Evolutionary conservation across 2,113 vertebrate species (phyloP).

Genomic region (Percina caprodes): DNA sequence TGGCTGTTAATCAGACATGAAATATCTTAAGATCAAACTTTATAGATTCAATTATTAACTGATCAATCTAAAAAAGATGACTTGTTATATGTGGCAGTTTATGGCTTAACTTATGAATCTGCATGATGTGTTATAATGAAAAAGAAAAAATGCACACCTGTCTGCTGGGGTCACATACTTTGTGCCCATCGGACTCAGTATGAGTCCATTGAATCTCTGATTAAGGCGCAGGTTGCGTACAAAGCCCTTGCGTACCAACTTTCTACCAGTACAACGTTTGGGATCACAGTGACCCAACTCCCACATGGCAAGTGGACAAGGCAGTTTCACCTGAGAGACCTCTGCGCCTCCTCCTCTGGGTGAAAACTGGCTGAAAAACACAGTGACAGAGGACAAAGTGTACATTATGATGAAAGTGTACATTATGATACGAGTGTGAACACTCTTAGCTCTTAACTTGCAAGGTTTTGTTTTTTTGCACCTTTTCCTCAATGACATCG

Average conservation of each 20-base stretch:
- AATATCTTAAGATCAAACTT: background rate
- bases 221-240: conserved; percentile 88
- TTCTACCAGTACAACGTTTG: conserved; percentile 93
- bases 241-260: conserved; percentile 90
- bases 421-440: background rate
- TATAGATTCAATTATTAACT: background rate
- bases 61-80: background rate
- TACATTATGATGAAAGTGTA: background rate
- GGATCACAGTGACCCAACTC: conserved; percentile 97
- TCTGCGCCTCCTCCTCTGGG: conserved; percentile 61
- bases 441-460: background rate
- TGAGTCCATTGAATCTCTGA: conserved; percentile 91
- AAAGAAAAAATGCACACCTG: conserved; percentile 81
- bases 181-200: conserved; percentile 91
- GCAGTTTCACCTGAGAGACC: conserved; percentile 76
- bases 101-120: background rate
- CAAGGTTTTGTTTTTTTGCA: background rate
- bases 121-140: background rate
- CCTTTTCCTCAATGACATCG: background rate
- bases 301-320: conserved; percentile 95
- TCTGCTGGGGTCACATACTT: conserved; percentile 90
- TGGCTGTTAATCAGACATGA: background rate
- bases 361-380: conserved; percentile 80
- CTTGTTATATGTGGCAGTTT: background rate
- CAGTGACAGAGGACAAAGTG: background rate